Percentiles rank a stretch among this genome's conserved stretches.
These are phyloP conservation scores for Hyperoplus lanceolatus DNA, from an alignment of 2,797 vertebrate genomes.

Conservation along the genomic window DNA sequence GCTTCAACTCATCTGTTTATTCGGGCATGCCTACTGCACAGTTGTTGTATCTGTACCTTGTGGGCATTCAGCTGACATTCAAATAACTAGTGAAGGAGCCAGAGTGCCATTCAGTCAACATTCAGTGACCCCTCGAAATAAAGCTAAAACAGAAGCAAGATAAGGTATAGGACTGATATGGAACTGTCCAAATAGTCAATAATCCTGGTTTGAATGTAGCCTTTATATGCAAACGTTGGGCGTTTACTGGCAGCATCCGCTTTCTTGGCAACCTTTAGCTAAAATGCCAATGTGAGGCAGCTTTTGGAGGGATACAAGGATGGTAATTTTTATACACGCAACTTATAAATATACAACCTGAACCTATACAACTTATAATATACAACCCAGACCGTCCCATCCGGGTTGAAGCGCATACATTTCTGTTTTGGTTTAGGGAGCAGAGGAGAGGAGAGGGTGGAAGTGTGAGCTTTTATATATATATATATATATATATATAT, in stretches of 20 bases:
- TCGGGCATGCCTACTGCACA: slow-evolving; percentile 29
- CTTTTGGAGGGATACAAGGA: background rate
- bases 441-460: too few species aligned
- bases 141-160: too few species aligned
- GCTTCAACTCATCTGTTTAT: slow-evolving; percentile 41
- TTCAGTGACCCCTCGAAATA: background rate
- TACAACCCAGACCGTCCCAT: too few species aligned
- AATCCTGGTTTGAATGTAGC: background rate
- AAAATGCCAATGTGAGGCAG: background rate
- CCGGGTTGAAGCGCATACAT: too few species aligned
- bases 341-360: too few species aligned
- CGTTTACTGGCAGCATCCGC: background rate
- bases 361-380: too few species aligned
- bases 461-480: too few species aligned
- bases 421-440: too few species aligned
- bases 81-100: background rate
- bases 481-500: too few species aligned
- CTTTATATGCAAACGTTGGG: background rate
- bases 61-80: slow-evolving; percentile 41
- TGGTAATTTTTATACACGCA: background rate
- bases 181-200: background rate
- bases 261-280: background rate
- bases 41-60: slow-evolving; percentile 31
- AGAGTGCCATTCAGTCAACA: background rate
- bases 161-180: background rate